These are phyloP conservation scores for Laspeyria flexula DNA, from an alignment of 2,888 invertebrate species.

Conservation along the genomic window DNA sequence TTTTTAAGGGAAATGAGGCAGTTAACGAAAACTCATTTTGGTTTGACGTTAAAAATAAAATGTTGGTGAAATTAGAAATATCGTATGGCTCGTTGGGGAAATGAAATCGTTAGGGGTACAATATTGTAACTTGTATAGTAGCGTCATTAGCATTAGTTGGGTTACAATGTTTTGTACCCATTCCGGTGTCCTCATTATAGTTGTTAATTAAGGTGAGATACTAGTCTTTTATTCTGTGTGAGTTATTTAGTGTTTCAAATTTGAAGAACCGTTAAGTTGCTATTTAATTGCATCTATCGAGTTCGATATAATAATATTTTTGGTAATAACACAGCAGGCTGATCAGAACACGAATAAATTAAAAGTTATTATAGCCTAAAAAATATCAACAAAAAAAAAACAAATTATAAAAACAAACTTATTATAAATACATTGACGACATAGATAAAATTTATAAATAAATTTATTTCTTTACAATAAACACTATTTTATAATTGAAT, in stretches of 20 bases:
- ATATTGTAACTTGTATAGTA: slow-evolving; percentile 20
- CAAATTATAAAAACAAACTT: too few species aligned
- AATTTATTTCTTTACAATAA: too few species aligned
- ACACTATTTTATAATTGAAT: too few species aligned
- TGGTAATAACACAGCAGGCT: too few species aligned
- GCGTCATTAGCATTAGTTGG: slow-evolving; percentile 43
- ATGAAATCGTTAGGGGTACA: slow-evolving; percentile 26
- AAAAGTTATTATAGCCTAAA: too few species aligned
- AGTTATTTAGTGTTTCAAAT: background rate
- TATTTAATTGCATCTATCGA: background rate
- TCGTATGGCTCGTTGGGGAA: slow-evolving; percentile 25
- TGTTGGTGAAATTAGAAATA: slow-evolving; percentile 24
- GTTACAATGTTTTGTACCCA: slow-evolving; percentile 38
- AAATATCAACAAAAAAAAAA: too few species aligned
- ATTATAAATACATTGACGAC: too few species aligned
- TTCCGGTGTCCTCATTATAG: slow-evolving; percentile 28
- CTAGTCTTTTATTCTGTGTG: background rate
- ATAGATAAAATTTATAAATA: too few species aligned
- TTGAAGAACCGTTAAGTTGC: too few species aligned
- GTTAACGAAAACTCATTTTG: slow-evolving; percentile 38
- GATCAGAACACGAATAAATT: too few species aligned
- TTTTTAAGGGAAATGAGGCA: slow-evolving; percentile 39
- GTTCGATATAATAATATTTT: too few species aligned
- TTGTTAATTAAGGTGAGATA: slow-evolving; percentile 24
- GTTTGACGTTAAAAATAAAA: slow-evolving; percentile 25